Evolutionary conservation across 2,797 vertebrate species (phyloP).

Genomic region (Echiichthys vipera): DNA sequence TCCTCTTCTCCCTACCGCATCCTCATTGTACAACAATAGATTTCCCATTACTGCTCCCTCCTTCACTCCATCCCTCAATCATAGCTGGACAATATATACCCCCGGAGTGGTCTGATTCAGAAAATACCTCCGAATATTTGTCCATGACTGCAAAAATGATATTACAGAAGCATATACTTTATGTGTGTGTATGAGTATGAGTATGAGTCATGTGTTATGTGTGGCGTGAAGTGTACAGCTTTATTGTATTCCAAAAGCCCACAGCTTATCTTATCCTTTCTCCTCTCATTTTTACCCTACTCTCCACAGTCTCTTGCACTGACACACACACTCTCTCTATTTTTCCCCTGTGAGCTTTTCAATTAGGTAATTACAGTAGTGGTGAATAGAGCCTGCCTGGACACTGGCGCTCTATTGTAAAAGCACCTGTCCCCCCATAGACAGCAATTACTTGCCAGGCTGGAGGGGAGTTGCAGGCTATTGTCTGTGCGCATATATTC

Average conservation of each 20-base stretch:
- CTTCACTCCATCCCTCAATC: conserved; percentile 50
- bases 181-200: conserved; percentile 1
- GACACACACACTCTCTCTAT: conserved; percentile 14
- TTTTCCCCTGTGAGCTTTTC: conserved; percentile 77
- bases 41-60: conserved; percentile 72
- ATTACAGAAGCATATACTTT: neutral
- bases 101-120: conserved; percentile 53
- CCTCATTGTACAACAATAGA: conserved; percentile 70
- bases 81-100: conserved; percentile 62
- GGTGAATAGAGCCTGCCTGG: conserved; percentile 79
- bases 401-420: conserved; percentile 78
- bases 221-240: conserved; percentile 12
- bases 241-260: conserved; percentile 49
- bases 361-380: conserved; percentile 85
- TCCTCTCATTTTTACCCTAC: conserved; percentile 18
- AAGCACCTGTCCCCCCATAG: conserved; percentile 81
- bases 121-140: conserved; percentile 34
- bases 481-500: conserved; percentile 68
- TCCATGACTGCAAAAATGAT: conserved; percentile 25
- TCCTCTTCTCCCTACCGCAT: conserved; percentile 42
- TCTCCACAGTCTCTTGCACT: conserved; percentile 20
- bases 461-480: conserved; percentile 71
- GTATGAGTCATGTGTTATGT: conserved; percentile 1
- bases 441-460: conserved; percentile 83
- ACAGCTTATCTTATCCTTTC: conserved; percentile 57